Conservation (phyloP, 2,797 vertebrate genomes). For the Hoplostethus mediterraneus region DNA sequence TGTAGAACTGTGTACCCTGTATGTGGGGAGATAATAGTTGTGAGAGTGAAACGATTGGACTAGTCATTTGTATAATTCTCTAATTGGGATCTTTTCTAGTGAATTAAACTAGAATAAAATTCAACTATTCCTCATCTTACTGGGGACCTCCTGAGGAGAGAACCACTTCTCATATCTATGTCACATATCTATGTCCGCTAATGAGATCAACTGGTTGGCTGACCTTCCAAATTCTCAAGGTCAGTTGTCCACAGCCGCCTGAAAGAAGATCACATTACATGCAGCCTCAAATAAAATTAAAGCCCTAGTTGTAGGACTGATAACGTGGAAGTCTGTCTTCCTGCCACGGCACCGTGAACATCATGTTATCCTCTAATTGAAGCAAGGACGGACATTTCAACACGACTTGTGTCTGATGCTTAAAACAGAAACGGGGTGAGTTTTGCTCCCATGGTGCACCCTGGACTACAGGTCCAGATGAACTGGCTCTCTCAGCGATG, state of each 20-base stretch:
- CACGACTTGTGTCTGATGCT: conserved; percentile 10
- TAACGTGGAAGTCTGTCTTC: conserved; percentile 20
- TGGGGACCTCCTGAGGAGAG: too few species aligned
- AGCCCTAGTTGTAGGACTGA: conserved; percentile 43
- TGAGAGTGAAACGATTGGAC: too few species aligned
- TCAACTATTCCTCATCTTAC: too few species aligned
- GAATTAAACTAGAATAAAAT: too few species aligned
- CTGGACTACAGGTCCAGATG: conserved; percentile 13
- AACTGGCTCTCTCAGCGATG: conserved; percentile 1
- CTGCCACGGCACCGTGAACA: conserved; percentile 21
- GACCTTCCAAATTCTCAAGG: conserved; percentile 30
- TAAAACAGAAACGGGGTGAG: conserved; percentile 6
- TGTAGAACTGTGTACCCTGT: too few species aligned
- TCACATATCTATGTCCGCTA: conserved; percentile 20
- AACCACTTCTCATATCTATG: neutral
- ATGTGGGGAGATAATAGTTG: too few species aligned
- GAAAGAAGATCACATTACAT: conserved; percentile 30
- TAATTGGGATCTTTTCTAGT: too few species aligned
- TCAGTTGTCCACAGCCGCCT: conserved; percentile 22
- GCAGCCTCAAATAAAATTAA: conserved; percentile 49
- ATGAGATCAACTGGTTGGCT: conserved; percentile 17
- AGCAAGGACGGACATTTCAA: conserved; percentile 12
- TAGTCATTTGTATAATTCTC: too few species aligned
- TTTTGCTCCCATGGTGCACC: conserved; percentile 15
- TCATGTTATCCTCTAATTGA: conserved; percentile 43